A percentile compares a stretch with the other conserved stretches of the same genome.
Conservation (phyloP, 2,888 invertebrate species). For the Suillia variegata region DNA sequence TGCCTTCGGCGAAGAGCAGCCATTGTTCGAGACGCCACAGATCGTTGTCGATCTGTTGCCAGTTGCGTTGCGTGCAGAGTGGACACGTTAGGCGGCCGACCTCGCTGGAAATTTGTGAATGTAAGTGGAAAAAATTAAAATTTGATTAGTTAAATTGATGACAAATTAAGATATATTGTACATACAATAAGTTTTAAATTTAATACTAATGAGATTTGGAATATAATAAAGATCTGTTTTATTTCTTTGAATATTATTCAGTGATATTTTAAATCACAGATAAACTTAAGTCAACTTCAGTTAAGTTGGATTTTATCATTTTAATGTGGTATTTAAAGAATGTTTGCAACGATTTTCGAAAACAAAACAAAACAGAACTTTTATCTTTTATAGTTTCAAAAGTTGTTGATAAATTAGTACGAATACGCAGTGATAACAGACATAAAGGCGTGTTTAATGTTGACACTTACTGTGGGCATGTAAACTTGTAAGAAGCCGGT, state of each 20-base stretch:
- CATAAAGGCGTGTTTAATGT: slow-evolving; percentile 5
- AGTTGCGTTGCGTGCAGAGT: slow-evolving; percentile 83
- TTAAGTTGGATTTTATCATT: too few species aligned
- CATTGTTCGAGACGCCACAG: slow-evolving; percentile 90
- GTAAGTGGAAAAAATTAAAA: too few species aligned
- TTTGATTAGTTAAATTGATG: neutral
- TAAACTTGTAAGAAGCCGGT: slow-evolving; percentile 69
- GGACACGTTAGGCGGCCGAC: slow-evolving; percentile 82
- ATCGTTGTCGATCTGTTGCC: slow-evolving; percentile 89
- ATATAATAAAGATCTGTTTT: too few species aligned
- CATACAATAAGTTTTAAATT: neutral
- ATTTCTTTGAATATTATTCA: too few species aligned
- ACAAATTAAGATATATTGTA: neutral
- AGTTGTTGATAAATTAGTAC: too few species aligned
- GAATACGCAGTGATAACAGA: too few species aligned
- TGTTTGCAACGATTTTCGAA: too few species aligned
- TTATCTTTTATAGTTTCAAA: too few species aligned
- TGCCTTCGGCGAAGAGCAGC: slow-evolving; percentile 85
- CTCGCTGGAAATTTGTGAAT: slow-evolving; percentile 63
- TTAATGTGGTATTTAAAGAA: too few species aligned
- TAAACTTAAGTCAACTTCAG: too few species aligned
- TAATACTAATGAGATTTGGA: neutral
- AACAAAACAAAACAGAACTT: too few species aligned
- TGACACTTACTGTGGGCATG: slow-evolving; percentile 71
- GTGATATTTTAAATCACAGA: too few species aligned